Base-by-base conservation (phyloP, 2,113 vertebrate genomes). In the Acrocephalus arundinaceus region DNA sequence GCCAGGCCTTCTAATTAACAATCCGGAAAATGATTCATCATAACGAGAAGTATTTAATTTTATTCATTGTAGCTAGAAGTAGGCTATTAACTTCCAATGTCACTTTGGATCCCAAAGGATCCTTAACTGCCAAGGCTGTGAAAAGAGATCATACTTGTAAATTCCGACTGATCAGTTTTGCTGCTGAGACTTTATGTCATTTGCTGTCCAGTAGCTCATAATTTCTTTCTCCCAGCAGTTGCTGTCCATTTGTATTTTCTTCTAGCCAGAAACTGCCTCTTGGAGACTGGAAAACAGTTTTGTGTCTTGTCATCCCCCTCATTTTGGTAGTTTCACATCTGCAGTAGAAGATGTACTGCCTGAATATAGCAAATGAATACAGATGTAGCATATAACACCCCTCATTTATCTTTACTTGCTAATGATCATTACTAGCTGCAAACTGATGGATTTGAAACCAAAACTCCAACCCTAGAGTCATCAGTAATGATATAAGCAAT, bases 11-110 rank as follows among this genome's bases (percentile, higher is more conserved):
- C 81, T 78, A 90, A 89, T 93, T 92, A 93, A 52, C n/a, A 87
- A 24, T 28, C 31, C 51, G 22, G 57, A 87, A 92, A 95, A 93
- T 62, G 4, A 87, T 89, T 82, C 41, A 43, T 85, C 88, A 79
- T 86, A 94, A 63, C 7, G 4, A 80, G 67, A 86, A 74, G 23
- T 81, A 58, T 73, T 89, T 62, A 15, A 82, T 91, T 85, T 85
- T 85, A 70, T 78, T 93, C 87, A 15, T 71, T 90, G 49, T 45
- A 87, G 46, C 30, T 61, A 78, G 49, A 93, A 84, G 17, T 46
- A 88, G 58, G 39, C 27, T 93, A 89, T 92, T 96, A 93, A 84
- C n/a, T 87, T 84, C 20, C 46, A 92, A 51, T 70, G 86, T 93
- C 88, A 75, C 23, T 91, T 72, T 92, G 46, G 19, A 58, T 90